Evolutionary conservation across 2,113 vertebrate genomes (phyloP).

Genomic region (Burhinus bistriatus): DNA sequence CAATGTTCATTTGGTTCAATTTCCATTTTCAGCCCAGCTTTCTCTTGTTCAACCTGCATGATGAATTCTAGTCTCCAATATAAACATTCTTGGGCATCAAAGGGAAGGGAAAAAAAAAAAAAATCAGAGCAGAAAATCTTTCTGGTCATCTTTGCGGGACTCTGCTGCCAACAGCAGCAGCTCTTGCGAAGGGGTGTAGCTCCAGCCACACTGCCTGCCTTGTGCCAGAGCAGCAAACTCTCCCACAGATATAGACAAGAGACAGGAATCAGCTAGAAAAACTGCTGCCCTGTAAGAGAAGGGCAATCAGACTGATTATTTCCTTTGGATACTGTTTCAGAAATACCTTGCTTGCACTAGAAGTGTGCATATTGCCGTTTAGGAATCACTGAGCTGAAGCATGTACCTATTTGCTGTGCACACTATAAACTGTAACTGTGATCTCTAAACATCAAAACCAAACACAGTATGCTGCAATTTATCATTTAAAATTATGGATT

Average conservation of each 20-base stretch:
- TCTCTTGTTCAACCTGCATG: neutral
- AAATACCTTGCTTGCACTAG: neutral
- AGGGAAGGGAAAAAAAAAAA: neutral
- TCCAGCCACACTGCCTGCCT: neutral
- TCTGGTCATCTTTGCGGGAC: neutral
- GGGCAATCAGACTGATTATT: neutral
- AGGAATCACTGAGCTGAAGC: neutral
- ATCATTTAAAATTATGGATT: neutral
- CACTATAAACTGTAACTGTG: neutral
- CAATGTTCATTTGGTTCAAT: neutral
- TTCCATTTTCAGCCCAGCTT: neutral
- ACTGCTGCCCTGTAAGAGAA: neutral
- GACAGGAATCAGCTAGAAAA: neutral
- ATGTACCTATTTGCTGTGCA: neutral
- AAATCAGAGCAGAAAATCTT: neutral
- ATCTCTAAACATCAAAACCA: neutral
- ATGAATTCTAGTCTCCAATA: neutral
- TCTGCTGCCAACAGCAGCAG: neutral
- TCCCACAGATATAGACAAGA: neutral
- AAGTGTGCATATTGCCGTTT: neutral
- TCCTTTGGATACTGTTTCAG: neutral
- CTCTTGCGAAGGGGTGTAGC: neutral
- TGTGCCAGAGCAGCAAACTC: neutral
- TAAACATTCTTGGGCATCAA: neutral
- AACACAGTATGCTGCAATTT: neutral